Base-by-base conservation (phyloP, 2,113 vertebrate genomes). In the Tor tambroides region DNA sequence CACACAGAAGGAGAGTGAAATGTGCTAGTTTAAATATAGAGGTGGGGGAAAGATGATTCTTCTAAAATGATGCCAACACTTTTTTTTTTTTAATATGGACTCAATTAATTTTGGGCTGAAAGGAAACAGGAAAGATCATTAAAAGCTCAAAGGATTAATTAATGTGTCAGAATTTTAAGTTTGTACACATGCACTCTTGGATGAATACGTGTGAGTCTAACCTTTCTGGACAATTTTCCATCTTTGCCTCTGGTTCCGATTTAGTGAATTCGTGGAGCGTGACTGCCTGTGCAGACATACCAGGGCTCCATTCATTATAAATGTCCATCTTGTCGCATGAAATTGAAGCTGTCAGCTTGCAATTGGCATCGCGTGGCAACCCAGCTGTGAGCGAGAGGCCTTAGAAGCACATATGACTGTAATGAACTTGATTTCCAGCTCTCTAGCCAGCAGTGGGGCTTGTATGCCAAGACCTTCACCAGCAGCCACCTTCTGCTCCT, bases 251-350 rank as follows among this genome's bases (percentile, higher is more conserved):
- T 11, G 56, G 38, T 88, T 72, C 51, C 1, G 78, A 76, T 4
- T 38, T 6, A 21, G 69, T 67, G 83, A 71, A 35, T 46, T 63
- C 4, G 10, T 54, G 15, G 35, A 12, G 23, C 26, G 11, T 80
- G 71, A 30, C 71, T 59, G 59, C 54, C 54, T 15, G 46, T 72
- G 80, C 65, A 71, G 49, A 86, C 49, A 28, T 54, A 88, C 51
- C 49, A 76, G 61, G 30, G 32, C 49, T 80, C 87, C 83, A 91
- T 89, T 90, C 79, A 90, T 91, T 90, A 84, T 86, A 77, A 49
- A 87, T 90, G 87, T 87, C 87, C 32, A 59, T 89, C 85, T 84
- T 71, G 87, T 89, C 28, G 35, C 78, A 84, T 88, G 87, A 88
- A 89, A 91, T 87, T 77, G 82, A 87, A 84, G 83, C 87, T 72